A percentile compares a stretch with the other conserved stretches of the same genome.
Conservation (phyloP, 2,888 invertebrate genomes). For the Mantis religiosa region DNA sequence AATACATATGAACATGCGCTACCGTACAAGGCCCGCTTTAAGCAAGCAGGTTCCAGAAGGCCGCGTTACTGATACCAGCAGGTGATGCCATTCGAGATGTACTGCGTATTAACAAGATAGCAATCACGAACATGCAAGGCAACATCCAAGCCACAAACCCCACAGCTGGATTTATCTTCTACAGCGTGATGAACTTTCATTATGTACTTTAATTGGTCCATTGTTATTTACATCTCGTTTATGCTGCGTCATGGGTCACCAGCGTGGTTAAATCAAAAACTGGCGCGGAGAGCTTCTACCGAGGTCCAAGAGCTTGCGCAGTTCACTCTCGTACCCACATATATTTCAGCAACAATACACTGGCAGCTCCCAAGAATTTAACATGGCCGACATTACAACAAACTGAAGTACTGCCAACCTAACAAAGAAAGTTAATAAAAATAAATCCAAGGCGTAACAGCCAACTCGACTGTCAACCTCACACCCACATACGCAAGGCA, state of each 20-base stretch:
- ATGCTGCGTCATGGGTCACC: neutral
- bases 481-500: too few species aligned
- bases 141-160: neutral
- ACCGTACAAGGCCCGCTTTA: neutral
- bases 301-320: too few species aligned
- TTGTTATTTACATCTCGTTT: neutral
- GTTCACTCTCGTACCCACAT: too few species aligned
- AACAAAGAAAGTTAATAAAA: too few species aligned
- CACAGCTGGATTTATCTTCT: neutral
- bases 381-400: too few species aligned
- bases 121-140: neutral
- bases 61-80: neutral
- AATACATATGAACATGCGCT: neutral
- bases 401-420: too few species aligned
- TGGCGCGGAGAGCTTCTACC: too few species aligned
- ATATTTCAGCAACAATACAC: too few species aligned
- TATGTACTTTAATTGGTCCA: neutral
- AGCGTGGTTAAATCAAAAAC: too few species aligned
- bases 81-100: neutral
- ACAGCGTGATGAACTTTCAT: neutral
- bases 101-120: neutral
- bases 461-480: too few species aligned
- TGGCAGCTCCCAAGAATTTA: too few species aligned
- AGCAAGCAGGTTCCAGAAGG: neutral
- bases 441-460: too few species aligned